Evolutionary conservation across 2,797 vertebrate species (phyloP).

Genomic region (Xenopus petersii): DNA sequence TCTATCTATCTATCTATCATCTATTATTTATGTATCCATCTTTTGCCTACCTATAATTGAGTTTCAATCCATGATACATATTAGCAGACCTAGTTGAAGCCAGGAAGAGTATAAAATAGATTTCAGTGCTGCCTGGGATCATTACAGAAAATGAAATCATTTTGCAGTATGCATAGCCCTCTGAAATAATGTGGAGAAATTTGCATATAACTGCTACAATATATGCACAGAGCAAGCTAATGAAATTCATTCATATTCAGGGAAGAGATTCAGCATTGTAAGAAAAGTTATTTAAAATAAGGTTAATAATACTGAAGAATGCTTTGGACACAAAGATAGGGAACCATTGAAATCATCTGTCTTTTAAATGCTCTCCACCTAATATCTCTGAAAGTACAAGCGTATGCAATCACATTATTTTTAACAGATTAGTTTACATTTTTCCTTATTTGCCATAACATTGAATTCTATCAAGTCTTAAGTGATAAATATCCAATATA

Average conservation of each 20-base stretch:
- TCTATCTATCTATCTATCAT: no score
- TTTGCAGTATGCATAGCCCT: constrained; percentile 1
- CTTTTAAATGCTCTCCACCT: neutral
- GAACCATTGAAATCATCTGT: neutral
- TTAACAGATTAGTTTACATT: neutral
- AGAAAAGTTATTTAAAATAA: constrained; percentile 8
- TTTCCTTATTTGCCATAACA: neutral
- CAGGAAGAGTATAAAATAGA: neutral
- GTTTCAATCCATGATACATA: neutral
- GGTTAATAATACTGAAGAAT: constrained; percentile 5
- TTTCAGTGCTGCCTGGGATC: neutral
- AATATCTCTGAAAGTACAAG: neutral
- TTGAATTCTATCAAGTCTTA: neutral
- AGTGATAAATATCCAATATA: neutral
- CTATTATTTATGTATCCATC: no score
- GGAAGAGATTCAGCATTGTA: neutral
- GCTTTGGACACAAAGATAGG: constrained; percentile 1
- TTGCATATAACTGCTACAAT: neutral
- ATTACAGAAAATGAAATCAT: constrained; percentile 1
- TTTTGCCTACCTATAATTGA: neutral
- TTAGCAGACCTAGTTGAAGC: neutral
- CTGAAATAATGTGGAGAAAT: neutral
- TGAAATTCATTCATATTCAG: constrained; percentile 4
- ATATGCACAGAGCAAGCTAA: neutral
- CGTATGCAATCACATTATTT: neutral